phyloP scores from a whole-genome alignment of 2,888 invertebrate species.

The Rhimphoctona megacephalus region DNA sequence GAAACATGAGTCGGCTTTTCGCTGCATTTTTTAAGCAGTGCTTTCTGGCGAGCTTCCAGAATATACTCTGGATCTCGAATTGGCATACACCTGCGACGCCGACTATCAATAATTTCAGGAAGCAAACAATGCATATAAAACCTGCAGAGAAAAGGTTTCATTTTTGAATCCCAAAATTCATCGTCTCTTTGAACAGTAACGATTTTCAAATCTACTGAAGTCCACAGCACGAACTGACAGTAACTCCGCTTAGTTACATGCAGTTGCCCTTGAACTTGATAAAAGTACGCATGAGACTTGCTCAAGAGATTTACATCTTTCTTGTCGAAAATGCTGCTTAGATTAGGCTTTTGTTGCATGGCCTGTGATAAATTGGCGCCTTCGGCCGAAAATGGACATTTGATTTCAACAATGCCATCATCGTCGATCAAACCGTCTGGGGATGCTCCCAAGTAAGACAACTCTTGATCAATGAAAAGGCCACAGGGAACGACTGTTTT shows the following conservation, averaged over 20 bases:
- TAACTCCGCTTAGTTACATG: conserved; percentile 64
- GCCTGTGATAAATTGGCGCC: conserved; percentile 19
- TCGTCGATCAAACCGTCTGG: conserved; percentile 73
- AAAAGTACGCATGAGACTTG: conserved; percentile 58
- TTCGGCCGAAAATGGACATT: conserved; percentile 59
- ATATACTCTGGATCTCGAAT: conserved; percentile 64
- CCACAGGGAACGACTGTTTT: conserved; percentile 70
- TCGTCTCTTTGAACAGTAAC: conserved; percentile 67
- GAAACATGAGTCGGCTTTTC: not conserved
- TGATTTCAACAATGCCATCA: no score
- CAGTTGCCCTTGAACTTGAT: conserved; percentile 72
- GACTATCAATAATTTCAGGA: conserved; percentile 73
- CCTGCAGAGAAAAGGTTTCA: conserved; percentile 54
- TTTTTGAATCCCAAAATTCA: conserved; percentile 67
- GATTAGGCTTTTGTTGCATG: not conserved
- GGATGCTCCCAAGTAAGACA: conserved; percentile 70
- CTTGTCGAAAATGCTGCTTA: not conserved
- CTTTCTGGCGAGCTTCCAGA: conserved; percentile 41
- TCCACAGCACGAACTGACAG: conserved; percentile 68
- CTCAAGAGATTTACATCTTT: not conserved
- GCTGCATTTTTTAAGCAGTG: not conserved
- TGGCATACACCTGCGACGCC: conserved; percentile 55
- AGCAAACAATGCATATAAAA: conserved; percentile 71
- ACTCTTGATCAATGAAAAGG: conserved; percentile 72
- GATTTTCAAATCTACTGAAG: conserved; percentile 47